phyloP scores from a whole-genome alignment of 2,888 invertebrate genomes.

The Drosophila gaucha region DNA sequence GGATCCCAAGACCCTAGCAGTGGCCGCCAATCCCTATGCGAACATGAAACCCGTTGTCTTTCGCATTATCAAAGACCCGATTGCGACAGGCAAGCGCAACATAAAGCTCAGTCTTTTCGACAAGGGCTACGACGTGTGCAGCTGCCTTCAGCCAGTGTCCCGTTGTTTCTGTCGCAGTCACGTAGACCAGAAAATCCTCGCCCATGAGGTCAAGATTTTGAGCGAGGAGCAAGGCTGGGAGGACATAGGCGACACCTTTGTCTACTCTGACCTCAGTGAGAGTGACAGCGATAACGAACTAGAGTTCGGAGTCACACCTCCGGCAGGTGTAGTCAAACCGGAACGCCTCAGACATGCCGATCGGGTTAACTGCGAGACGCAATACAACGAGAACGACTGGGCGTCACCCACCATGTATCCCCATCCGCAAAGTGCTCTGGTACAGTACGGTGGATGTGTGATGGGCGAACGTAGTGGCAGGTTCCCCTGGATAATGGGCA shows the following conservation, averaged over 20 bases:
- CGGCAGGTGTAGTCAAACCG: constrained; percentile 88
- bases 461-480: constrained; percentile 60
- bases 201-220: constrained; percentile 85
- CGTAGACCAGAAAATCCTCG: constrained; percentile 85
- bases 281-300: constrained; percentile 87
- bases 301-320: constrained; percentile 90
- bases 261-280: constrained; percentile 72
- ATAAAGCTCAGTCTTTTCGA: constrained; percentile 86
- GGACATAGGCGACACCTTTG: constrained; percentile 63
- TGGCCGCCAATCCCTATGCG: constrained; percentile 89
- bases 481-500: constrained; percentile 60
- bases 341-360: constrained; percentile 85
- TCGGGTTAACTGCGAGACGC: constrained; percentile 87
- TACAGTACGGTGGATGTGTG: constrained; percentile 72
- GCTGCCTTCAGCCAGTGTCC: constrained; percentile 85
- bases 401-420: constrained; percentile 67
- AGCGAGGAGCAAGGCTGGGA: constrained; percentile 60
- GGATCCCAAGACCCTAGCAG: constrained; percentile 86
- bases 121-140: constrained; percentile 86
- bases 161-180: constrained; percentile 79
- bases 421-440: constrained; percentile 67
- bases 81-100: constrained; percentile 85
- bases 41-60: constrained; percentile 89
- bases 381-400: constrained; percentile 87
- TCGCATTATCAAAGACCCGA: constrained; percentile 87